phyloP scores from a whole-genome alignment of 2,797 vertebrate genomes.

The Leptatherina wallacei region DNA sequence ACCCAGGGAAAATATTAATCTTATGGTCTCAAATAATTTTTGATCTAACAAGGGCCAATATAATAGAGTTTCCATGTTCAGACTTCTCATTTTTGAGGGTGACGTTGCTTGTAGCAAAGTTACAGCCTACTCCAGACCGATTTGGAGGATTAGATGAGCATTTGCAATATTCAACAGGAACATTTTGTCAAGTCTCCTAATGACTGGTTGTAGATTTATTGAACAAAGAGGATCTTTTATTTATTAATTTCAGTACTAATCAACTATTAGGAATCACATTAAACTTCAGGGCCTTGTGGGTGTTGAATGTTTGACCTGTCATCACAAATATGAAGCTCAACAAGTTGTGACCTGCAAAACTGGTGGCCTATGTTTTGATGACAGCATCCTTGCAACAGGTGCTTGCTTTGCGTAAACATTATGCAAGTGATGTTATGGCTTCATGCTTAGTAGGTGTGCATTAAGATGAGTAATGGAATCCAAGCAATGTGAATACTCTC shows the following conservation, averaged over 20 bases:
- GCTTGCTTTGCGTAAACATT: constrained; percentile 14
- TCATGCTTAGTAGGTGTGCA: constrained; percentile 33
- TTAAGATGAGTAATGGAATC: constrained; percentile 36
- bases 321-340: constrained; percentile 6
- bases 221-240: background rate
- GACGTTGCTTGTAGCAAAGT: background rate
- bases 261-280: background rate
- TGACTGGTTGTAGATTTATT: background rate
- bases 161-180: constrained; percentile 12
- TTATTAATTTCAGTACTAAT: background rate
- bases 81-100: background rate
- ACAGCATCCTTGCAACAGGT: constrained; percentile 11
- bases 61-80: background rate
- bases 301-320: background rate
- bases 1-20: background rate
- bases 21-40: background rate
- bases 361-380: constrained; percentile 3
- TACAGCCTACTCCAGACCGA: background rate
- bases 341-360: constrained; percentile 15
- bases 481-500: constrained; percentile 43
- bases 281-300: background rate
- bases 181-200: background rate
- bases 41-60: too few species aligned
- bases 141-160: background rate
- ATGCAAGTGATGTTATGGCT: background rate